Base-by-base conservation (phyloP, 2,113 vertebrate species). In the Halichoeres trimaculatus region DNA sequence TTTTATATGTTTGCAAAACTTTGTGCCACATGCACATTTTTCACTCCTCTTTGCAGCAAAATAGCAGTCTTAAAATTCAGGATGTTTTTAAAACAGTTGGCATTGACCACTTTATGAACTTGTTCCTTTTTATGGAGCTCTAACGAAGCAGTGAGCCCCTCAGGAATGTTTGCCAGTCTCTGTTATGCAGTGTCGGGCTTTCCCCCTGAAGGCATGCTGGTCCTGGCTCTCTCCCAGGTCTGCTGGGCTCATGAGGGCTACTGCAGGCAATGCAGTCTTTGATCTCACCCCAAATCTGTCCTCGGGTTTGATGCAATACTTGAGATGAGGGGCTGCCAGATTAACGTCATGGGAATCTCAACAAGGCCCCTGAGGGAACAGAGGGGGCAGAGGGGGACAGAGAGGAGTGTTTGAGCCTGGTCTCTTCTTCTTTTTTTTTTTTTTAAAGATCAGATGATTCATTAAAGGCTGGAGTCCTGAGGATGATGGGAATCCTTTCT, bases 221-320 rank as follows among this genome's bases (percentile, higher is more conserved):
- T 61, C n/a, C 36, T 77, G 82, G 74, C 77, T 45, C n/a, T 24
- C 41, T 22, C 78, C 74, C 78, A 78, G 48, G 16, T n/a, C 65
- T 45, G 53, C 59, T 20, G 69, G 34, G 10, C 56, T 10, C 60
- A 69, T 19, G 63, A 54, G 16, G 53, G 34, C 43, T 70, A 10
- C 50, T 16, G 34, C 36, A n/a, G 66, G 55, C 3, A n/a, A 16
- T 7, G 23, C 7, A 8, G 64, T 0, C 56, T 77, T 62, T 69
- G 57, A 85, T 80, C 76, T n/a, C 51, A 16, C 43, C 78, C 59
- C 55, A 75, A 50, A 59, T 63, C 35, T 47, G 26, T 58, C 56
- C 6, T 34, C 11, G 20, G 10, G 40, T 30, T 62, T 48, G 52
- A 14, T 10, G 41, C 36, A 35, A 3, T 19, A 22, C 63, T 34